Base-by-base conservation (phyloP, 2,797 vertebrate species). In the Allobates femoralis region DNA sequence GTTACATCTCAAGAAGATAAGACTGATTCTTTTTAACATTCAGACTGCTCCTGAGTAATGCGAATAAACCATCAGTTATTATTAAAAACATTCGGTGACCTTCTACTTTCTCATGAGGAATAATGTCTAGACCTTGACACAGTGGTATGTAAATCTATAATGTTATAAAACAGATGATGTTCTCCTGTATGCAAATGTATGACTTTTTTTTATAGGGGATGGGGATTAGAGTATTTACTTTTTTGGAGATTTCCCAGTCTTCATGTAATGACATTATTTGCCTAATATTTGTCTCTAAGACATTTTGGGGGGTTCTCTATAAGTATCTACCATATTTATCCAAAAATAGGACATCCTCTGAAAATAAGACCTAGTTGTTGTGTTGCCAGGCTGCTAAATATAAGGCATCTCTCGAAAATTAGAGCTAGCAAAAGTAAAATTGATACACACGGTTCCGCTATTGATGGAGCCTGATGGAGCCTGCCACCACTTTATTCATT, bases 81-180 rank as follows among this genome's bases (percentile, higher is more conserved):
- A 81, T 76, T 71, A 88, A 21, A 88, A 89, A 80, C 41, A 51
- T 30, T 81, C 19, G 88, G 5, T 23, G 73, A 53, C 64, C 64
- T 78, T 89, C 26, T 85, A 85, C 73, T 37, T 82, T 82, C 81
- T 76, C 62, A 50, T 55, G 82, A 56, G 34, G 55, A 90, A 85
- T 55, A 76, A 81, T 3, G 18, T 0, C 26, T 85, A 37, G 79
- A 12, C 30, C 34, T 83, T 32, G 62, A 82, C 66, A 86, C 12
- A 28, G 18, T 34, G 62, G 21, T 79, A 83, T 82, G 6, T 74
- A 89, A 89, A 78, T 82, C 23, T 84, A 2, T 77, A 64, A 77
- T 86, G 69, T 79, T 77, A 23, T 26, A 41, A 89, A 90, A 78
- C 23, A 56, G 37, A 86, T 5, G 53, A 85, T 16, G 73, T 6